Evolutionary conservation across 2,888 invertebrate genomes (phyloP).

Genomic region (Dusona sp.): DNA sequence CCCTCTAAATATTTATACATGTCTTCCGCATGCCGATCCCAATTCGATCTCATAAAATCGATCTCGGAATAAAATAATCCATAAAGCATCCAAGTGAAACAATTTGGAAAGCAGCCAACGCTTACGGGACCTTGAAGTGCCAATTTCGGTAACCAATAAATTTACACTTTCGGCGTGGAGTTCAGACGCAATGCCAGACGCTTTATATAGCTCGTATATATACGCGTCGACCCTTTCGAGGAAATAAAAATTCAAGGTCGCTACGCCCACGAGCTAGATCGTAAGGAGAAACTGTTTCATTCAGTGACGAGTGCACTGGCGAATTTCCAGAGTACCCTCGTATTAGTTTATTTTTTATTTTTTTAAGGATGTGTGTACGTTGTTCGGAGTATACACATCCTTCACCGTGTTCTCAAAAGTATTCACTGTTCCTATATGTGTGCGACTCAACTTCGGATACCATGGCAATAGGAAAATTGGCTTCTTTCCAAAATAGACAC

Average conservation of each 20-base stretch:
- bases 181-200: slow-evolving; percentile 41
- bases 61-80: neutral
- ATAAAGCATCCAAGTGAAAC: neutral
- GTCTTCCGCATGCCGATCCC: neutral
- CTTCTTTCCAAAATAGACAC: slow-evolving; percentile 51
- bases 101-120: slow-evolving; percentile 15
- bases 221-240: neutral
- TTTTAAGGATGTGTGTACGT: neutral
- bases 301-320: slow-evolving; percentile 33
- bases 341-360: neutral
- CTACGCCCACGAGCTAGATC: slow-evolving; percentile 20
- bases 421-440: neutral
- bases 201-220: neutral
- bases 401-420: neutral
- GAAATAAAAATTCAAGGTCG: slow-evolving; percentile 53
- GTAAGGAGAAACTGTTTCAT: slow-evolving; percentile 35
- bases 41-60: neutral
- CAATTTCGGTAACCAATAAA: slow-evolving; percentile 15
- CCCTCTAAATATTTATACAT: neutral
- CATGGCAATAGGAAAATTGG: slow-evolving; percentile 48
- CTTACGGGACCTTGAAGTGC: neutral
- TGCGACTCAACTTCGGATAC: neutral
- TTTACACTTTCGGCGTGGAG: neutral
- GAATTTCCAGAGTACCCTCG: slow-evolving; percentile 18
- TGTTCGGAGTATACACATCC: neutral